phyloP scores from a whole-genome alignment of 2,888 invertebrate genomes.

The Alsophila aescularia region DNA sequence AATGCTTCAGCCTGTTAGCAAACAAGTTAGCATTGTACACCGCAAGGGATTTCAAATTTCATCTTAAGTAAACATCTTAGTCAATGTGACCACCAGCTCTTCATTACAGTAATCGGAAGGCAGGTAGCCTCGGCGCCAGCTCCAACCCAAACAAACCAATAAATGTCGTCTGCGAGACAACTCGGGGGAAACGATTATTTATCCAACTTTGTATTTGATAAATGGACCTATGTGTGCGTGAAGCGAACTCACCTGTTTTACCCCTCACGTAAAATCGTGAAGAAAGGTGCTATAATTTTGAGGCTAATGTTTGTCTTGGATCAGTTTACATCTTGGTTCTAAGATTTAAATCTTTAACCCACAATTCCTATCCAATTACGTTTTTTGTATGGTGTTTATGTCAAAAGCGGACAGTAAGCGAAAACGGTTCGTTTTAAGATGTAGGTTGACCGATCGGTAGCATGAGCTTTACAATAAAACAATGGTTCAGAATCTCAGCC shows the following conservation, averaged over 20 bases:
- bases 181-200: conserved; percentile 66
- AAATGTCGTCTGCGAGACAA: conserved; percentile 68
- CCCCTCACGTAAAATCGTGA: conserved; percentile 37
- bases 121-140: conserved; percentile 66
- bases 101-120: conserved; percentile 16
- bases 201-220: conserved; percentile 59
- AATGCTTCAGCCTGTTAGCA: too few species aligned
- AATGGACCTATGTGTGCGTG: conserved; percentile 43
- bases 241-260: conserved; percentile 34
- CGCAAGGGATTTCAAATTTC: too few species aligned
- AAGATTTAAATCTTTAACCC: too few species aligned
- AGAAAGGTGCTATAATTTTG: not conserved
- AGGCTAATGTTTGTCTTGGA: conserved; percentile 3
- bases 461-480: too few species aligned
- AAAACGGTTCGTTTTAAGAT: too few species aligned
- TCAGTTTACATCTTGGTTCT: not conserved
- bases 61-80: not conserved
- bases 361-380: too few species aligned
- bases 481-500: too few species aligned
- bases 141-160: conserved; percentile 73
- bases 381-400: too few species aligned
- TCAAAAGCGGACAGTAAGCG: too few species aligned
- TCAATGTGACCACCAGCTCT: not conserved
- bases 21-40: too few species aligned
- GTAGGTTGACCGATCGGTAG: too few species aligned